Conservation (phyloP, 2,888 invertebrate species). For the Lasioglossum lativentre region DNA sequence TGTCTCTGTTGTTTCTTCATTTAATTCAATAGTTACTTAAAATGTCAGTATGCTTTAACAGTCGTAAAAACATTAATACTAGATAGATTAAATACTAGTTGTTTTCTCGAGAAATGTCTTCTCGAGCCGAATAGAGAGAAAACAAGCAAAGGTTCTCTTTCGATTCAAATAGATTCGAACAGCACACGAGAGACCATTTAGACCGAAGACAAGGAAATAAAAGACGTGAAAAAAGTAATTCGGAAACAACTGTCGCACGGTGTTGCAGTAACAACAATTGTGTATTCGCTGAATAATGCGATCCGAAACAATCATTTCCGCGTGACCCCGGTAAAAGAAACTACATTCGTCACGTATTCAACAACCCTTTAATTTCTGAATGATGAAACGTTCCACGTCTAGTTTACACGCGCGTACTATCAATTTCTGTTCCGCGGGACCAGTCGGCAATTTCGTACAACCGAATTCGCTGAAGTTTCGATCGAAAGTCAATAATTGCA, state of each 20-base stretch:
- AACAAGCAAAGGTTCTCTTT: not conserved
- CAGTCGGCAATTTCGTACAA: conserved; percentile 52
- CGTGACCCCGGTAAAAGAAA: not conserved
- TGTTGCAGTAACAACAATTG: not conserved
- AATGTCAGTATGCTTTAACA: too few species aligned
- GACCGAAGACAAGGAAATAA: not conserved
- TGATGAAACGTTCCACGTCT: conserved; percentile 53
- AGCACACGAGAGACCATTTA: not conserved
- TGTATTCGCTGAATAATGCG: not conserved
- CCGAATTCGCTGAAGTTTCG: conserved; percentile 69
- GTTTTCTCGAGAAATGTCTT: too few species aligned
- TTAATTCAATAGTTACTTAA: too few species aligned
- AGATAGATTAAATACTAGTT: too few species aligned
- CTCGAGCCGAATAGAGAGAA: not conserved
- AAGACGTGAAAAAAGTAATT: not conserved
- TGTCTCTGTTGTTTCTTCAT: too few species aligned
- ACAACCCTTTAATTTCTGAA: conserved; percentile 47
- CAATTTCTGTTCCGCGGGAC: conserved; percentile 62
- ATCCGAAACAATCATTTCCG: not conserved
- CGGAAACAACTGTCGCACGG: not conserved
- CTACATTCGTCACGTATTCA: conserved; percentile 27
- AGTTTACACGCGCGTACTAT: conserved; percentile 66
- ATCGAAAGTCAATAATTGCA: conserved; percentile 73
- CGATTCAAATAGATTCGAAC: not conserved
- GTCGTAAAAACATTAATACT: too few species aligned